phyloP scores from a whole-genome alignment of 2,113 vertebrate species.

The Solea senegalensis region DNA sequence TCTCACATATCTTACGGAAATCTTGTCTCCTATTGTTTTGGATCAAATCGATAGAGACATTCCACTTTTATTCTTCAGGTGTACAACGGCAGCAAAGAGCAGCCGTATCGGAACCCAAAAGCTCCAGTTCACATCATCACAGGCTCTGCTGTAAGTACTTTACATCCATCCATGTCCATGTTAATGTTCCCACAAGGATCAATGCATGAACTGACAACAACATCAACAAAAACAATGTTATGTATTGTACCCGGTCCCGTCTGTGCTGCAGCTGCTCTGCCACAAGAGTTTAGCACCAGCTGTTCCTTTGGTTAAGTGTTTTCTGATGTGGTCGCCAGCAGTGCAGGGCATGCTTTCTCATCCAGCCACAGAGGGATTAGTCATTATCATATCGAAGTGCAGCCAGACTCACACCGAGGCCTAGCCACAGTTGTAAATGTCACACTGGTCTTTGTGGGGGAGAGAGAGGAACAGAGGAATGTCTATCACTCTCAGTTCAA shows the following conservation, averaged over 20 bases:
- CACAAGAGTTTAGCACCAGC: conserved; percentile 48
- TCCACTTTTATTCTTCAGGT: conserved; percentile 75
- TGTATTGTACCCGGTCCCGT: conserved; percentile 37
- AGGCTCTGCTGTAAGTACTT: conserved; percentile 87
- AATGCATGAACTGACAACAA: conserved; percentile 19
- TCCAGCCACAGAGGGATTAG: conserved; percentile 56
- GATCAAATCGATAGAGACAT: neutral
- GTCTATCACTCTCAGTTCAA: conserved; percentile 12
- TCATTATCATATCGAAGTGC: conserved; percentile 56
- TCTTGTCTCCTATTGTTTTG: conserved; percentile 2
- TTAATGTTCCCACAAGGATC: conserved; percentile 12
- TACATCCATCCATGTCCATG: conserved; percentile 1
- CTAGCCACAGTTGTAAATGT: conserved; percentile 55
- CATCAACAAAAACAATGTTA: conserved; percentile 49
- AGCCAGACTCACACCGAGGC: conserved; percentile 40
- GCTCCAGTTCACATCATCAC: conserved; percentile 89
- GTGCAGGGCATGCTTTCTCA: conserved; percentile 49
- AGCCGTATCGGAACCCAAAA: conserved; percentile 86
- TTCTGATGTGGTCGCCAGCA: conserved; percentile 62
- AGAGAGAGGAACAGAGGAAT: conserved; percentile 5
- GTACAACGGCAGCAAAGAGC: conserved; percentile 83
- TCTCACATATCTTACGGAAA: neutral
- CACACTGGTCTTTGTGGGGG: conserved; percentile 36
- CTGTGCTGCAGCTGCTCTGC: conserved; percentile 45
- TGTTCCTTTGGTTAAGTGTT: conserved; percentile 53